Conservation (phyloP, 37 sponge, comb jelly and placozoan species). For the Mnemiopsis leidyi region DNA sequence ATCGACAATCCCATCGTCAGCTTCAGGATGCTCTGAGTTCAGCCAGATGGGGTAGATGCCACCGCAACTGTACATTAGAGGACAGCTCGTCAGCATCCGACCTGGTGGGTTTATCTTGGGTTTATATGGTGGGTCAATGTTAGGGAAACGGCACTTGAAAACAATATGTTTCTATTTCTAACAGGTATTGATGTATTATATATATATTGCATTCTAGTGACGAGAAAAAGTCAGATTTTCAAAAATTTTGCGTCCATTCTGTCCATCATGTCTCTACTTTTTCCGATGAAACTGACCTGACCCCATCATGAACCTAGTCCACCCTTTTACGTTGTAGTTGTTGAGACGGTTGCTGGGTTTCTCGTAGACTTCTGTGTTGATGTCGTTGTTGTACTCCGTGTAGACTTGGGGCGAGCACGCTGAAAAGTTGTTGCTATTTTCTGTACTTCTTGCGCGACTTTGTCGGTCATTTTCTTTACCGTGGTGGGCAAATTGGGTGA, state of each 20-base stretch:
- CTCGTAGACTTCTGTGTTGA: background rate
- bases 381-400: background rate
- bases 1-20: background rate
- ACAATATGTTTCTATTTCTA: no score
- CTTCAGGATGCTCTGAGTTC: slow-evolving; percentile 39
- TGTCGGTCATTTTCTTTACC: no score
- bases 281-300: background rate
- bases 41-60: slow-evolving; percentile 37
- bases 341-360: background rate
- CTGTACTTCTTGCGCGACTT: no score
- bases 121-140: no score
- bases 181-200: no score
- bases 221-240: no score
- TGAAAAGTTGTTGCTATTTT: no score
- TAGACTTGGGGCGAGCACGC: slow-evolving; percentile 35
- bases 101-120: background rate
- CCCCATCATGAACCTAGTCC: slow-evolving; percentile 9
- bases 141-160: no score
- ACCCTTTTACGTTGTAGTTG: slow-evolving; percentile 6
- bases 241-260: no score
- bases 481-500: no score
- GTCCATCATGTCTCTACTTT: no score
- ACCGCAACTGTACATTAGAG: slow-evolving; percentile 4
- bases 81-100: background rate
- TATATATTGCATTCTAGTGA: no score